Evolutionary conservation across 2,888 invertebrate genomes (phyloP).

Genomic region (Camponotus fellah): DNA sequence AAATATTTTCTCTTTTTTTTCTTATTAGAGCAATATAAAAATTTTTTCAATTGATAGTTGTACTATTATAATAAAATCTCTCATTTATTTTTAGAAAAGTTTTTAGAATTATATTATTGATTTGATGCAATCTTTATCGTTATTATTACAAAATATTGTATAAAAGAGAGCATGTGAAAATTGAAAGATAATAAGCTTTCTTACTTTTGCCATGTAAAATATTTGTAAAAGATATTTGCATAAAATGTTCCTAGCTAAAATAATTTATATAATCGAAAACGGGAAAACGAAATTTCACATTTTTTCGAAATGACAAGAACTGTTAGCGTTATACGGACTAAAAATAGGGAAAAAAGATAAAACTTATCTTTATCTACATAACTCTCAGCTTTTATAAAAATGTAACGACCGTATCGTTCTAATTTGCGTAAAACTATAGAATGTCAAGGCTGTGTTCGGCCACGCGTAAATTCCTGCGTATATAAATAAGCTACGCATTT

Average conservation of each 20-base stretch:
- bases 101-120: not conserved
- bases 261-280: not conserved
- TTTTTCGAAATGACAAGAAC: not conserved
- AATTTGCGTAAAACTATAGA: conserved; percentile 4
- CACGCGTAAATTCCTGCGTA: not conserved
- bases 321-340: not conserved
- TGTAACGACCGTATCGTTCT: not conserved
- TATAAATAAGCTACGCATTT: not conserved
- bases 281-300: not conserved
- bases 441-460: not conserved
- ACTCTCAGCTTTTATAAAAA: conserved; percentile 13
- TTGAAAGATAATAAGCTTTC: not conserved
- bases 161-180: not conserved
- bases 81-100: not conserved
- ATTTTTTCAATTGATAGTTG: not conserved
- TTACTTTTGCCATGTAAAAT: not conserved
- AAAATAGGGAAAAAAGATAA: not conserved
- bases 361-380: conserved; percentile 6
- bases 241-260: not conserved
- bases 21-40: not conserved
- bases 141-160: not conserved
- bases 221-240: not conserved
- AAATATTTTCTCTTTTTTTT: no score
- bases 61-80: not conserved
- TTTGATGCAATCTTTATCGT: not conserved